Evolutionary conservation across 2,888 invertebrate species (phyloP), one percentile per base, ranked within the genome.

Genomic region (Dryadula phaetusa): DNA sequence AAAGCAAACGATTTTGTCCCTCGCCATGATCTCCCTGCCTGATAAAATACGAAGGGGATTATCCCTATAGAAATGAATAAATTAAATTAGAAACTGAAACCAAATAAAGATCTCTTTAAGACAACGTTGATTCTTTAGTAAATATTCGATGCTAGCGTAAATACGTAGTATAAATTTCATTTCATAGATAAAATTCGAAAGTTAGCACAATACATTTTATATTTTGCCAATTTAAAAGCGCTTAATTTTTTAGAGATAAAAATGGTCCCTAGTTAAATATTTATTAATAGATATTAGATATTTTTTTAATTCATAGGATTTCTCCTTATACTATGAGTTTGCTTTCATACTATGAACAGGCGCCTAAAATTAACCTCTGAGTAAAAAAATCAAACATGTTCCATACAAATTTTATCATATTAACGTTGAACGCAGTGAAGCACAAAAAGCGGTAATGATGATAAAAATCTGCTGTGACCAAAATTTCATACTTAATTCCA

Each of bases 1-100:
- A 52, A 60, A 61, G 42, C 65, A 65, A 70, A 65, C 53, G 65
- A 58, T 64, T 65, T 67, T 62, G 67, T 67, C 67, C 67, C 70
- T 65, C 47, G 44, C 60, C 61, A 32, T 60, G 67, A 70, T 70
- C 65, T 62, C 67, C 52, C 62, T 40, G 52, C 42, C 61, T 64
- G 67, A 70, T 70, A 70, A 70, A 65, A 69, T 66, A 60, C 62
- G 62, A 67, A 65, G 62, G 67, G 70, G 70, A 70, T 70, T 62
- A 70, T 70, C 70, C 67, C 67, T 64, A 65, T 67, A 67, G 52
- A 62, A 62, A 58, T 65, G 67, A 70, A 70, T 70, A 63, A 65
- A 70, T 70, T 70, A 67, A 70, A 67, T 67, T 62, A 70, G 61
- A 28, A 28, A 20, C 44, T 40, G 56, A 63, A 63, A 63, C 67